Percentiles rank a stretch among this genome's conserved stretches.
phyloP scores from a whole-genome alignment of 2,797 vertebrate genomes.

The Argentina silus region DNA sequence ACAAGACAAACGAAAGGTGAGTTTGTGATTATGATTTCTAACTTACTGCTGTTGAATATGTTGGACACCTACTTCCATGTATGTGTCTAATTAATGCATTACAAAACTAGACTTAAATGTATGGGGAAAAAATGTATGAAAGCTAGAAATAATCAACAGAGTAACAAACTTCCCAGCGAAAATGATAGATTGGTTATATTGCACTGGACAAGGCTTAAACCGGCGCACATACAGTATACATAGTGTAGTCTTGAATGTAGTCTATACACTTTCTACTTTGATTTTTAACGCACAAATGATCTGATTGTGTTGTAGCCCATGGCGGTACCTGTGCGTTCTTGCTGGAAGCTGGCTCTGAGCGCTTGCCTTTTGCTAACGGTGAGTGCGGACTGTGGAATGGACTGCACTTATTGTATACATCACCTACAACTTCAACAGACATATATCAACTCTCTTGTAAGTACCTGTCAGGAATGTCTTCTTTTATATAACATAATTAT shows the following conservation, averaged over 20 bases:
- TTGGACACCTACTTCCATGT: neutral
- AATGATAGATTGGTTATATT: neutral
- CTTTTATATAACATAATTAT: neutral
- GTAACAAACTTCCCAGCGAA: neutral
- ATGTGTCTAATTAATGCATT: neutral
- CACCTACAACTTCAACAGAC: slow-evolving; percentile 69
- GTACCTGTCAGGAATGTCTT: slow-evolving; percentile 45
- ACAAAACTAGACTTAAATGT: no score
- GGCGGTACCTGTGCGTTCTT: slow-evolving; percentile 71
- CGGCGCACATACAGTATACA: no score
- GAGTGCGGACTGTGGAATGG: slow-evolving; percentile 78
- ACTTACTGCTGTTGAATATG: neutral
- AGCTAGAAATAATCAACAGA: no score
- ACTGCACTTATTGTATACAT: slow-evolving; percentile 80
- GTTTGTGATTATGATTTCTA: neutral
- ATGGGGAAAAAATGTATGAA: no score
- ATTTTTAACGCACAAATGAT: no score
- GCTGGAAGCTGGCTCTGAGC: slow-evolving; percentile 77
- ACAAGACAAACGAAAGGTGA: neutral
- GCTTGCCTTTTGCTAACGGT: slow-evolving; percentile 71
- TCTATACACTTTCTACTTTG: no score
- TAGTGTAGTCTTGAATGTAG: no score
- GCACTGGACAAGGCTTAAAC: neutral
- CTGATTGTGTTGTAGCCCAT: slow-evolving; percentile 68
- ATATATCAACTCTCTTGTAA: slow-evolving; percentile 81